phyloP scores from a whole-genome alignment of 1,140 invertebrate genomes.

The Hesperophylax magnus region DNA sequence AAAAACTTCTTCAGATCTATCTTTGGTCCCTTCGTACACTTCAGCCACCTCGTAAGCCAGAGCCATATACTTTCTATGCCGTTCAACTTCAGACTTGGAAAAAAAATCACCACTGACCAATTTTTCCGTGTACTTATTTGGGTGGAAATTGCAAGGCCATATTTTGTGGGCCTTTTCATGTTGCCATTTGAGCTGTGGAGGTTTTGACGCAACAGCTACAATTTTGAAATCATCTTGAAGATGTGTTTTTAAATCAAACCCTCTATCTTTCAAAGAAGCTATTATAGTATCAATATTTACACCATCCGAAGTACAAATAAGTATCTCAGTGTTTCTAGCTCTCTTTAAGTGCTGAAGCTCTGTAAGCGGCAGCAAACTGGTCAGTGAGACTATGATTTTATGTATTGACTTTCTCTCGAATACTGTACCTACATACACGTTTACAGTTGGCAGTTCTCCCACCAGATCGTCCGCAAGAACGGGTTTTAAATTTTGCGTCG shows the following conservation, averaged over 20 bases:
- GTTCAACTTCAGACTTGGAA: slow-evolving; percentile 69
- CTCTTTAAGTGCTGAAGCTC: slow-evolving; percentile 82
- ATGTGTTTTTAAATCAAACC: slow-evolving; percentile 68
- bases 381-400: slow-evolving; percentile 73
- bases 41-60: slow-evolving; percentile 71
- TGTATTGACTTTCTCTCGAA: slow-evolving; percentile 76
- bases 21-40: slow-evolving; percentile 27
- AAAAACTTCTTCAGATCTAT: background rate
- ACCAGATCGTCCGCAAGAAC: slow-evolving; percentile 42
- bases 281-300: slow-evolving; percentile 64
- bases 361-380: slow-evolving; percentile 72
- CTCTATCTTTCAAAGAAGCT: slow-evolving; percentile 66
- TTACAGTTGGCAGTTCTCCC: slow-evolving; percentile 64
- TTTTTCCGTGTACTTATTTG: slow-evolving; percentile 79
- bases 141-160: slow-evolving; percentile 92
- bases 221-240: slow-evolving; percentile 72
- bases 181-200: slow-evolving; percentile 79
- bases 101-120: slow-evolving; percentile 78
- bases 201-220: slow-evolving; percentile 72
- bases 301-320: slow-evolving; percentile 70
- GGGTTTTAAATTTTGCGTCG: slow-evolving; percentile 40
- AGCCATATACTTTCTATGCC: slow-evolving; percentile 76
- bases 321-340: slow-evolving; percentile 74
- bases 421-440: slow-evolving; percentile 75
- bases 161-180: slow-evolving; percentile 73